A percentile compares a stretch with the other conserved stretches of the same genome.
These are phyloP conservation scores for Pluvianellus socialis DNA, from an alignment of 2,113 vertebrate species.

Conservation along the genomic window DNA sequence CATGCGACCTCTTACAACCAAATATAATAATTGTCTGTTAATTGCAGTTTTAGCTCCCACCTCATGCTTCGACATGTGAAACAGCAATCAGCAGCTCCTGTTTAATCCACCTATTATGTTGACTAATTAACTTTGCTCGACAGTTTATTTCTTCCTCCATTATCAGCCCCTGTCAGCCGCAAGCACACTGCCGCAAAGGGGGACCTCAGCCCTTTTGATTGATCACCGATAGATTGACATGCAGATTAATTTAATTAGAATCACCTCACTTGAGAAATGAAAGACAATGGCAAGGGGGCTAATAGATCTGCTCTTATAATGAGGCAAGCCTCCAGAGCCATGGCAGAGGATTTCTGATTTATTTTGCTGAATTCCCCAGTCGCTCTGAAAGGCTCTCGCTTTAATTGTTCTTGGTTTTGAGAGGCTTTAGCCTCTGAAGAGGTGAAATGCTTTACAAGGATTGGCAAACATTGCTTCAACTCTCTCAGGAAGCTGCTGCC, in stretches of 20 bases:
- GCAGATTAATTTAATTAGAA: conserved; percentile 93
- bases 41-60: conserved; percentile 81
- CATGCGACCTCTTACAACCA: conserved; percentile 84
- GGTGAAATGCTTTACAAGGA: conserved; percentile 78
- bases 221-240: conserved; percentile 90
- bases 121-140: conserved; percentile 87
- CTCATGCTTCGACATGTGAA: conserved; percentile 80
- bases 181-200: conserved; percentile 76
- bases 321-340: conserved; percentile 76
- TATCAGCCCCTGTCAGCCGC: conserved; percentile 87
- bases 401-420: conserved; percentile 85
- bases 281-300: conserved; percentile 85
- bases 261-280: conserved; percentile 89
- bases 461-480: conserved; percentile 70
- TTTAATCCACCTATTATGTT: conserved; percentile 91
- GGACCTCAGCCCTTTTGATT: conserved; percentile 81
- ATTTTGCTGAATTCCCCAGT: conserved; percentile 82
- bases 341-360: conserved; percentile 80
- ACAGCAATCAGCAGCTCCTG: conserved; percentile 80
- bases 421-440: conserved; percentile 80
- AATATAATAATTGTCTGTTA: conserved; percentile 88
- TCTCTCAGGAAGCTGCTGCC: conserved; percentile 65
- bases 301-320: conserved; percentile 86
- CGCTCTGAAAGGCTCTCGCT: conserved; percentile 77
- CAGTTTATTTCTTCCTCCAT: conserved; percentile 87